Conservation (phyloP, 2,113 vertebrate species). For the Coptodon bakossiorum region DNA sequence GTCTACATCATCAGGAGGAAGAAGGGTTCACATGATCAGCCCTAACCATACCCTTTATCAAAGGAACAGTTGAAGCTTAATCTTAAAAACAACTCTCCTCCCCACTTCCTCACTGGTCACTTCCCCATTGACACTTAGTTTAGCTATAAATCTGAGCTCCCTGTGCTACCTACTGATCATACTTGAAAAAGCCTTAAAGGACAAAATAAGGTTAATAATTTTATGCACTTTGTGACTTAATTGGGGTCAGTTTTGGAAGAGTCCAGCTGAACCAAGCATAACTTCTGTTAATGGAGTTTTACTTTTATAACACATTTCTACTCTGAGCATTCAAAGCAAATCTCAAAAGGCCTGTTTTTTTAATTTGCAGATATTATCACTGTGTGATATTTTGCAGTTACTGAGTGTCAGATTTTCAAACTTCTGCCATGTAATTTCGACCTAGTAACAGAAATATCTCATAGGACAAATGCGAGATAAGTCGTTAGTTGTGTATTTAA, state of each 20-base stretch:
- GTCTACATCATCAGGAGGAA: neutral
- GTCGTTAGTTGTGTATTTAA: neutral
- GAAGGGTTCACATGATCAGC: neutral
- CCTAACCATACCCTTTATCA: neutral
- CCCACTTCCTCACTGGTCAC: neutral
- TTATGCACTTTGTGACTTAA: neutral
- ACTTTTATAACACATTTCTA: neutral
- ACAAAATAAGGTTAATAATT: neutral
- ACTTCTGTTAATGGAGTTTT: neutral
- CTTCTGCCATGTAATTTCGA: accelerated
- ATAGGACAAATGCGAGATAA: neutral
- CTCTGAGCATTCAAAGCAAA: neutral
- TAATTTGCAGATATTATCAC: neutral
- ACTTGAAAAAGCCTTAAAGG: neutral
- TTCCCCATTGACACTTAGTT: neutral
- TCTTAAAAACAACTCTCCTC: neutral
- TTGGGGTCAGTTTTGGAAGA: neutral
- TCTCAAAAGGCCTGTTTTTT: accelerated
- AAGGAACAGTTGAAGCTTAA: neutral
- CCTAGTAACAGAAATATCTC: neutral
- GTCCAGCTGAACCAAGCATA: neutral
- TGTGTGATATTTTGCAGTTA: neutral
- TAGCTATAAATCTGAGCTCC: neutral
- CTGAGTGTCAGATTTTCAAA: accelerated
- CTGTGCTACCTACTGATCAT: neutral